Base-by-base conservation (phyloP, 2,888 invertebrate genomes). In the Polyploca ridens region DNA sequence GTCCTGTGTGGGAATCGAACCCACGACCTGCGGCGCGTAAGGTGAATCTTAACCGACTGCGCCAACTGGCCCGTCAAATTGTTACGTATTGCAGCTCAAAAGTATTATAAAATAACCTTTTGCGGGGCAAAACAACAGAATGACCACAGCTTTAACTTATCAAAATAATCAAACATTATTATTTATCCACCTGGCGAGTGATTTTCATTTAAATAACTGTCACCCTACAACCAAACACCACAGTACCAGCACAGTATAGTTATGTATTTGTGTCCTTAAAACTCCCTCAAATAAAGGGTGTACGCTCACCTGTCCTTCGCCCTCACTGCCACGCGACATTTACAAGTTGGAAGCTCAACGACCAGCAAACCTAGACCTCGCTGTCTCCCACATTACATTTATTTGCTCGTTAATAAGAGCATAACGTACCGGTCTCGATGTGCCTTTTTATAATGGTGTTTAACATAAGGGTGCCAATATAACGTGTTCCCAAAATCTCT, bases 211-310 rank as follows among this genome's bases (percentile, higher is more conserved):
- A 69, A 70, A 41, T 41, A 41, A 75, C 78, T 75, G 85, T 77
- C 84, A 87, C 89, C 90, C 84, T 81, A 82, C 66, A 68, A 64
- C 73, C 71, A 74, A 66, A 81, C 71, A 66, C 73, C 35, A 35
- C 35, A 35, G 35, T 35, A 35, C 35, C 76, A 76, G 79, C 81
- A 73, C 72, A 84, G 85, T 90, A 90, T 86, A 90, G 92, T 80
- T 84, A 91, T 91, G 89, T 84, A 77, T n/a, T n/a, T 89, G 83
- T 85, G 85, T 78, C 86, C 61, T 84, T 86, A 76, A 88, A 88
- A 91, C 86, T 90, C 90, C 90, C 89, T 90, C 79, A 89, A 87
- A 90, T 88, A 90, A 90, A 88, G 93, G 93, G 91, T 91, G 88
- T 76, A 76, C 77, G 41, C 91, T 89, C 93, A 92, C 92, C 92